Evolutionary conservation across 2,888 invertebrate genomes (phyloP), one percentile per base, ranked within the genome.

Genomic region (Escarpia spicata): DNA sequence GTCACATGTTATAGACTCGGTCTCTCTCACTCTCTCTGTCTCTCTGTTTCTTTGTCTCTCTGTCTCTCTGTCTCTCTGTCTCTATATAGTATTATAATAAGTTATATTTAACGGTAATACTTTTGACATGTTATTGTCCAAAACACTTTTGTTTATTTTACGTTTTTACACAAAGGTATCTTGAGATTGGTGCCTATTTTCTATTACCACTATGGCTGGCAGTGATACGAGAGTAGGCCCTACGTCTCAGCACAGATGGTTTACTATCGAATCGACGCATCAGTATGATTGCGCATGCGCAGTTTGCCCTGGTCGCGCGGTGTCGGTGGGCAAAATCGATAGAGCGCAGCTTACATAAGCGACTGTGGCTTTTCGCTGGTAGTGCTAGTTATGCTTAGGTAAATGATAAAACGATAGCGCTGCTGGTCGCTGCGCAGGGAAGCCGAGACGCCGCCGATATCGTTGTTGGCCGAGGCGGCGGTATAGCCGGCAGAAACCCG

Each of bases 361-460:
- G 75, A 26, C 3, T 75, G 75, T n/a, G 75, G 75, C 75, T 75
- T 75, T 75, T 75, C 75, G 26, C 75, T 75, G 75, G 75, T 19
- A 26, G 75, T n/a, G 75, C n/a, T 75, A 75, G 75, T 75, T 75
- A 60, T 75, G 75, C 75, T 75, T 75, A 75, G 75, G 75, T 75
- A 75, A 75, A 75, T 26, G 75, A 75, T 75, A 75, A 75, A 75
- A 75, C 75, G 26, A 52, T 52, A 75, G 75, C 19, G 75, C 19
- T 75, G 75, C 26, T 75, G 75, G 75, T 75, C n/a, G 75, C 75
- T n/a, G 75, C 26, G 26, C 75, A 75, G 26, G 75, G 75, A 26
- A 75, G 75, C 26, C 75, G 75, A 75, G 75, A 75, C 26, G 75
- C n/a, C 4, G 75, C 75, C n/a, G 75, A 75, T 75, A 75, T 75